A percentile compares a stretch with the other conserved stretches of the same genome.
Conservation (phyloP, 2,797 vertebrate genomes). For the Xenopus petersii region DNA sequence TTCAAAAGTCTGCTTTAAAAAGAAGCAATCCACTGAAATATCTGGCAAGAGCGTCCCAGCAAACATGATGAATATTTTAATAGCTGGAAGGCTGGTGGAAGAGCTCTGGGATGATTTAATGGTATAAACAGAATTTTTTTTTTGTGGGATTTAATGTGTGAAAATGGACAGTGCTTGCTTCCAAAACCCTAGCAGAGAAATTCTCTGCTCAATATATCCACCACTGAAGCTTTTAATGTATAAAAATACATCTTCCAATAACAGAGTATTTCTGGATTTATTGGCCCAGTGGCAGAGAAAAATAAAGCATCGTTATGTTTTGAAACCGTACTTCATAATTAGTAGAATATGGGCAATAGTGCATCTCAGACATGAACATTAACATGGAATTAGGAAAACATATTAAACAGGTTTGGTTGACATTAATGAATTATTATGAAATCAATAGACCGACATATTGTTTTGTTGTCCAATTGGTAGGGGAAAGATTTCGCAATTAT, state of each 20-base stretch:
- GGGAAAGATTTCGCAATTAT: no score
- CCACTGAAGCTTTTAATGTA: constrained; percentile 42
- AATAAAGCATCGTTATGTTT: no score
- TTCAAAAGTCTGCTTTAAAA: constrained; percentile 61
- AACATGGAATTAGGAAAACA: no score
- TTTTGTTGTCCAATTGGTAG: no score
- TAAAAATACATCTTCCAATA: constrained; percentile 45
- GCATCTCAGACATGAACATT: no score
- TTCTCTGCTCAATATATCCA: constrained; percentile 52
- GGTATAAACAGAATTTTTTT: constrained; percentile 71
- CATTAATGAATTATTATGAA: no score
- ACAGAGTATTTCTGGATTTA: constrained; percentile 31
- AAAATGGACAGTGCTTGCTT: constrained; percentile 68
- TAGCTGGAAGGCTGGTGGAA: constrained; percentile 69
- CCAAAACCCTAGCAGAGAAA: constrained; percentile 59
- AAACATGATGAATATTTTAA: constrained; percentile 82
- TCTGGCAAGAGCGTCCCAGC: constrained; percentile 66
- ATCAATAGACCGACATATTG: no score
- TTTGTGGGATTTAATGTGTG: constrained; percentile 76
- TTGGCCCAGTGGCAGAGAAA: constrained; percentile 7
- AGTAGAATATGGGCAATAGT: no score
- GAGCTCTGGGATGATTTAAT: constrained; percentile 69
- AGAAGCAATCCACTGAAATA: constrained; percentile 62
- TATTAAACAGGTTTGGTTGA: no score
- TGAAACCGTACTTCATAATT: no score